Evolutionary conservation across 1,140 invertebrate species (phyloP).

Genomic region (Radopholus similis): DNA sequence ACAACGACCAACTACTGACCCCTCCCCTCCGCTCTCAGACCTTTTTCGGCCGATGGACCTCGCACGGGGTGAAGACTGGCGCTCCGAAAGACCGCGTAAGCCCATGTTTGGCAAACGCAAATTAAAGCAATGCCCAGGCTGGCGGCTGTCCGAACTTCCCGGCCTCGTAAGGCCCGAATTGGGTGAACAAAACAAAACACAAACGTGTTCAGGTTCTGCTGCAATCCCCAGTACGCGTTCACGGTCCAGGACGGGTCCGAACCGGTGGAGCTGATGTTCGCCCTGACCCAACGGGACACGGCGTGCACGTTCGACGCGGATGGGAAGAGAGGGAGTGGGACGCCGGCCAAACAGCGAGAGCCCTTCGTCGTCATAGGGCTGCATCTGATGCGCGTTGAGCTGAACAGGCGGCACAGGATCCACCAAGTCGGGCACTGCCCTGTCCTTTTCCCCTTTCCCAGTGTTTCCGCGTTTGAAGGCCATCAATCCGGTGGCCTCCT

Average conservation of each 20-base stretch:
- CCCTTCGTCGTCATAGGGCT: constrained; percentile 58
- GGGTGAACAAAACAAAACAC: not conserved
- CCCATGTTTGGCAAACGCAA: too few relatives aligned
- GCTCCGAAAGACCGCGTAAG: constrained; percentile 52
- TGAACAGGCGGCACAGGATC: constrained; percentile 49
- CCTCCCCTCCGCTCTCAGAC: constrained; percentile 3
- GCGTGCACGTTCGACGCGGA: not conserved
- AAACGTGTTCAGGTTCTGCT: constrained; percentile 47
- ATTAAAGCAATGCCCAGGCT: too few relatives aligned
- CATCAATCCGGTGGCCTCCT: constrained; percentile 44
- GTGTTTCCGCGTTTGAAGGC: constrained; percentile 29
- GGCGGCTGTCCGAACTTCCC: constrained; percentile 55
- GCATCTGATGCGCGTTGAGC: constrained; percentile 57
- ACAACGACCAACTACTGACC: not conserved
- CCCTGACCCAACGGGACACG: constrained; percentile 52
- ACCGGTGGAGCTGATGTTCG: constrained; percentile 49
- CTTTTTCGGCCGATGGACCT: constrained; percentile 53
- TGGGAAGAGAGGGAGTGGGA: constrained; percentile 5
- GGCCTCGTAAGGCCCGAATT: constrained; percentile 51
- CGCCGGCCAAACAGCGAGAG: constrained; percentile 46
- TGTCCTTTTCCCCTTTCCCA: not conserved
- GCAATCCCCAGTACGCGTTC: constrained; percentile 49
- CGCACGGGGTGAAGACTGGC: constrained; percentile 54
- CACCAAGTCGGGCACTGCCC: constrained; percentile 40
- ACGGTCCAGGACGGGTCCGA: constrained; percentile 32